Evolutionary conservation across 1,140 invertebrate species (phyloP).

Genomic region (Gryon sp.): DNA sequence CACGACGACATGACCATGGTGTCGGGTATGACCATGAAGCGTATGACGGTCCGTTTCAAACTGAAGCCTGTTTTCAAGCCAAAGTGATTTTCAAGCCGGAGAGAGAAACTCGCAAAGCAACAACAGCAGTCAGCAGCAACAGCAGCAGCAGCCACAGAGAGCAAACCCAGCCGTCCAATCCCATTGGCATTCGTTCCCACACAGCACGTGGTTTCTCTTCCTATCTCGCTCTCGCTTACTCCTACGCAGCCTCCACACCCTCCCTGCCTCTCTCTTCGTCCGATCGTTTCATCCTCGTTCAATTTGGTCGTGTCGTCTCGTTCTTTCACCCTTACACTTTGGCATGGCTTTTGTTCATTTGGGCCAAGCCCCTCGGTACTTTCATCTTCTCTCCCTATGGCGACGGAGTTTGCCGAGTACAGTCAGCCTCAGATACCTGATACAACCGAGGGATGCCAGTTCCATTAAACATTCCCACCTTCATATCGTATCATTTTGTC

Average conservation of each 20-base stretch:
- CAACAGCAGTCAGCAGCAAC: too few species aligned
- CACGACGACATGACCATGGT: constrained; percentile 30
- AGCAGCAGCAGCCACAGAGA: too few species aligned
- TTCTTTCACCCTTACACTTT: not conserved
- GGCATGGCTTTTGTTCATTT: not conserved
- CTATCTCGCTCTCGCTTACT: constrained; percentile 40
- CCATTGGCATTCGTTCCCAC: constrained; percentile 77
- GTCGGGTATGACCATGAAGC: constrained; percentile 73
- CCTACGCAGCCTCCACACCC: constrained; percentile 34
- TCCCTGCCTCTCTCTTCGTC: constrained; percentile 6
- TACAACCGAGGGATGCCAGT: too few species aligned
- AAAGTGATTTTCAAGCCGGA: constrained; percentile 53
- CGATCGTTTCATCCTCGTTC: not conserved
- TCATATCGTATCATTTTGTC: too few species aligned
- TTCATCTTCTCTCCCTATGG: not conserved
- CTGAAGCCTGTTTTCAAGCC: constrained; percentile 67
- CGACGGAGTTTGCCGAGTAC: too few species aligned
- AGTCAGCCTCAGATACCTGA: too few species aligned
- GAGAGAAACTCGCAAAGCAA: constrained; percentile 54
- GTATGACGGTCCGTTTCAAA: constrained; percentile 77
- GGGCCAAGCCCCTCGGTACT: not conserved
- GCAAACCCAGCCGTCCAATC: constrained; percentile 55
- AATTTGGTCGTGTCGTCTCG: not conserved
- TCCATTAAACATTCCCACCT: too few species aligned
- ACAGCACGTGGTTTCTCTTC: constrained; percentile 73